Percentiles rank a stretch among this genome's conserved stretches.
Evolutionary conservation across 30 jellyfish, hydroid and myxozoan species (phyloP).

Genomic region (Euphysa ruthae): DNA sequence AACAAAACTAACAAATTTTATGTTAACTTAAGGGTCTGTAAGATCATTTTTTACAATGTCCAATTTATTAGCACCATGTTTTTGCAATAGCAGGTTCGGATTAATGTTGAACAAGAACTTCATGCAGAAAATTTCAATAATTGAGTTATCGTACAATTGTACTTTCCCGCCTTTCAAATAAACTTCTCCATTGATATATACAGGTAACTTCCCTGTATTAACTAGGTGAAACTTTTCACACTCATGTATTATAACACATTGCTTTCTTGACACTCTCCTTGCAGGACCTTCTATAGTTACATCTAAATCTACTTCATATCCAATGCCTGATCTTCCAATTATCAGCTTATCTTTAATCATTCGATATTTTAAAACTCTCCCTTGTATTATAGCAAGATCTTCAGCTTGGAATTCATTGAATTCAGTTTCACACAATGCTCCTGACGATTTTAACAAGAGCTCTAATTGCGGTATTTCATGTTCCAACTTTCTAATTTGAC

Average conservation of each 20-base stretch:
- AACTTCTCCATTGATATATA: slow-evolving; percentile 71
- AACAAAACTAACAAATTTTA: too few relatives aligned
- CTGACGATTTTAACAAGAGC: slow-evolving; percentile 42
- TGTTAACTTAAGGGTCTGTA: too few relatives aligned
- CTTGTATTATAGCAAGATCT: slow-evolving; percentile 71
- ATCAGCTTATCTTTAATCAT: slow-evolving; percentile 66
- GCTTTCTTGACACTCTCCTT: slow-evolving; percentile 76
- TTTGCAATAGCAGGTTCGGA: slow-evolving; percentile 6
- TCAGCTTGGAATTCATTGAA: slow-evolving; percentile 32
- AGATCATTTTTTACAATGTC: too few relatives aligned
- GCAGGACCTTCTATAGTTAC: slow-evolving; percentile 95
- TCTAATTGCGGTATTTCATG: slow-evolving; percentile 87
- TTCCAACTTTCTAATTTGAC: slow-evolving; percentile 71
- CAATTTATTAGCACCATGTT: not conserved
- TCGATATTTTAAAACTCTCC: slow-evolving; percentile 70
- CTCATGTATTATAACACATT: too few relatives aligned
- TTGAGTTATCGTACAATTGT: slow-evolving; percentile 24
- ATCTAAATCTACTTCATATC: slow-evolving; percentile 67
- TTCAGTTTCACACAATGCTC: not conserved
- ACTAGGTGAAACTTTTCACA: not conserved
- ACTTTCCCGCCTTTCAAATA: slow-evolving; percentile 39
- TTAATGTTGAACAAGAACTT: slow-evolving; percentile 53
- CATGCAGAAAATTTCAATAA: slow-evolving; percentile 57
- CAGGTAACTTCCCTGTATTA: slow-evolving; percentile 68
- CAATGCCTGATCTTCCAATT: slow-evolving; percentile 66